A percentile compares a stretch with the other conserved stretches of the same genome.
Evolutionary conservation across 2,113 vertebrate species (phyloP).

Genomic region (Sakesphorus luctuosus): DNA sequence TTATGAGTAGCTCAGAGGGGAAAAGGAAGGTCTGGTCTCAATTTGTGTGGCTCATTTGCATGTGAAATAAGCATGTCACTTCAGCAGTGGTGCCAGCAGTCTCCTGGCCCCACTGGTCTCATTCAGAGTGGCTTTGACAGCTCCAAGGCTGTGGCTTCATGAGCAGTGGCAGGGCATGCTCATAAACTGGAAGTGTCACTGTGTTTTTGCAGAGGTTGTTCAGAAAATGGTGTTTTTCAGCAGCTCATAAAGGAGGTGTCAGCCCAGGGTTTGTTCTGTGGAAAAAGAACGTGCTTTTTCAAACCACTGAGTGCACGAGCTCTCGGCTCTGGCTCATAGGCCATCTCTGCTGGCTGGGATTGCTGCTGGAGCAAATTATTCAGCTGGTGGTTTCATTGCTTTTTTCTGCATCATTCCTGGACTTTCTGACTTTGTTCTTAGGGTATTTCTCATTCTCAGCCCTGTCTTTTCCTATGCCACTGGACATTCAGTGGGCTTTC

Average conservation of each 20-base stretch:
- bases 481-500: background rate
- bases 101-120: background rate
- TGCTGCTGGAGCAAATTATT: background rate
- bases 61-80: background rate
- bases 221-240: background rate
- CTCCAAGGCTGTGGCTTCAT: background rate
- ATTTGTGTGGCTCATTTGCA: slow-evolving; percentile 11
- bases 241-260: slow-evolving; percentile 23
- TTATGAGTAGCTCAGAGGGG: background rate
- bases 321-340: background rate
- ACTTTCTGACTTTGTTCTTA: background rate
- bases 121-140: background rate
- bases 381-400: background rate
- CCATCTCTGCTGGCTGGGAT: background rate
- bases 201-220: background rate
- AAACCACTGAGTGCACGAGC: background rate
- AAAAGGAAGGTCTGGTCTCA: slow-evolving; percentile 1
- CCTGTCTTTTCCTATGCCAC: background rate
- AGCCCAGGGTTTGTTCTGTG: background rate
- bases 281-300: background rate
- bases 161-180: background rate
- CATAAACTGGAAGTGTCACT: background rate
- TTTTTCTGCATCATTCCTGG: background rate
- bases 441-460: background rate
- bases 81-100: background rate